A percentile compares a stretch with the other conserved stretches of the same genome.
phyloP scores from a whole-genome alignment of 2,113 vertebrate genomes.

The Halcyon senegalensis region DNA sequence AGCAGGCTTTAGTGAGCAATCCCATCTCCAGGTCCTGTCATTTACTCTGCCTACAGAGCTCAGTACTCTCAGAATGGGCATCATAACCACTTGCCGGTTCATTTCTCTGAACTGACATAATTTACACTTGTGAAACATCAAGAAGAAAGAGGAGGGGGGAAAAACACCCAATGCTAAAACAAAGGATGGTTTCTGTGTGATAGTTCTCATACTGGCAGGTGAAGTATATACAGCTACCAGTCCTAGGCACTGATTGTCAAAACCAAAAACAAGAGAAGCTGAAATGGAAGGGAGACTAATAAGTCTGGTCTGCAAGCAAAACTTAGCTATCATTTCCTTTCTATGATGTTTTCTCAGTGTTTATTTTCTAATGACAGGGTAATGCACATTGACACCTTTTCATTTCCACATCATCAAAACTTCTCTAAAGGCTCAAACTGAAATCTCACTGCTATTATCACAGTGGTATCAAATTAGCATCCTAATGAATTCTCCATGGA shows the following conservation, averaged over 20 bases:
- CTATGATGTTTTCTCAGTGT: not conserved
- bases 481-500: constrained; percentile 46
- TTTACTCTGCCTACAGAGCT: not conserved
- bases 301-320: not conserved
- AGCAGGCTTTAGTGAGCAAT: not conserved
- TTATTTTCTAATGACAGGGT: not conserved
- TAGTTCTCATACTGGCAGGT: not conserved
- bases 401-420: constrained; percentile 27
- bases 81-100: not conserved
- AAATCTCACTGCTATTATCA: constrained; percentile 47
- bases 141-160: not conserved
- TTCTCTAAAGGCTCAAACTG: constrained; percentile 36
- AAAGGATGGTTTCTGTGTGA: not conserved
- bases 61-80: not conserved
- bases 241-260: not conserved
- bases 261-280: not conserved
- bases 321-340: not conserved
- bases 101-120: not conserved
- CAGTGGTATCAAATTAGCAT: constrained; percentile 52
- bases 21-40: not conserved
- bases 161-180: not conserved
- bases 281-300: not conserved
- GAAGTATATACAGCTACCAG: not conserved
- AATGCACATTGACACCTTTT: constrained; percentile 34
- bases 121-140: not conserved